Conservation (phyloP, 2,888 invertebrate genomes). For the Stramonita haemastoma region DNA sequence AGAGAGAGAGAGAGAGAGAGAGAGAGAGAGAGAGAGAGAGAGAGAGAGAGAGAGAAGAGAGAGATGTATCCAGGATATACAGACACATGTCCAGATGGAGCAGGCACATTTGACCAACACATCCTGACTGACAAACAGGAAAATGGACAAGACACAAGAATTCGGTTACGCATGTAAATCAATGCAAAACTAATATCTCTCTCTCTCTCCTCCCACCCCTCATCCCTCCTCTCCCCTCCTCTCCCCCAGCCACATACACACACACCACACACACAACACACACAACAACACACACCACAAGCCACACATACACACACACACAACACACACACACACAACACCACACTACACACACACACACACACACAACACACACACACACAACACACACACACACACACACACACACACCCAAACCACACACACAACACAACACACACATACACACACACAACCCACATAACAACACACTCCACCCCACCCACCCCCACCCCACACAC, state of each 20-base stretch:
- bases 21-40: slow-evolving; percentile 3
- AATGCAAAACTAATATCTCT: too few species aligned
- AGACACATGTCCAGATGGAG: too few species aligned
- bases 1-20: background rate
- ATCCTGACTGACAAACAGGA: too few species aligned
- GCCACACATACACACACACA: background rate
- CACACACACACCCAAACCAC: slow-evolving; percentile 21
- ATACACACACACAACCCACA: background rate
- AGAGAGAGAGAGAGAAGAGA: background rate
- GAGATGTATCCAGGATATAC: background rate
- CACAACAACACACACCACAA: background rate
- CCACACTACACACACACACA: background rate
- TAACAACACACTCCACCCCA: too few species aligned
- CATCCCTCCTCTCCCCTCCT: too few species aligned
- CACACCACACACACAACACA: background rate
- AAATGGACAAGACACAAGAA: too few species aligned
- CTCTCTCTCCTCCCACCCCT: too few species aligned
- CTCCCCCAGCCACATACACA: background rate
- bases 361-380: background rate
- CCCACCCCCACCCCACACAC: background rate
- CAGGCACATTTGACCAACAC: too few species aligned
- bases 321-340: background rate
- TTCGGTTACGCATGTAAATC: too few species aligned
- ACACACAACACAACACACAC: slow-evolving; percentile 9
- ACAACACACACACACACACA: slow-evolving; percentile 6